phyloP scores from a whole-genome alignment of 2,888 invertebrate genomes.

The Ganaspis brasiliensis region DNA sequence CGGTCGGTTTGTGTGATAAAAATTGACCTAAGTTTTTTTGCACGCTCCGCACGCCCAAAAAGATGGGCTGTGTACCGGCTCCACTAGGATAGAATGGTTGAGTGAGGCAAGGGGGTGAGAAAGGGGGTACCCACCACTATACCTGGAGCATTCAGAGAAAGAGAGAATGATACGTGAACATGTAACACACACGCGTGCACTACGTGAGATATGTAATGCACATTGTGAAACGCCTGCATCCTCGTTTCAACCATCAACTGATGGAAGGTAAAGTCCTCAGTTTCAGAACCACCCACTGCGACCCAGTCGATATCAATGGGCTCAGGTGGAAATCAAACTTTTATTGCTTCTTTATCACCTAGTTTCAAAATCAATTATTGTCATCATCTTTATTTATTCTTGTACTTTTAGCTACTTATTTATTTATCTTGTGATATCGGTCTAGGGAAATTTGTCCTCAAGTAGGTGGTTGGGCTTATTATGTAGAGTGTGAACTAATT shows the following conservation, averaged over 20 bases:
- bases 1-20: slow-evolving; percentile 80
- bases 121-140: slow-evolving; percentile 58
- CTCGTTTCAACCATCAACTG: background rate
- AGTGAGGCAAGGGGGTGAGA: slow-evolving; percentile 57
- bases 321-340: slow-evolving; percentile 9
- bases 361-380: background rate
- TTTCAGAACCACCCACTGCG: background rate
- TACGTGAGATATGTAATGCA: slow-evolving; percentile 57
- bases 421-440: too few relatives aligned
- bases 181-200: slow-evolving; percentile 57
- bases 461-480: too few relatives aligned
- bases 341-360: slow-evolving; percentile 8
- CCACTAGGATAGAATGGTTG: slow-evolving; percentile 60
- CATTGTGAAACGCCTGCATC: slow-evolving; percentile 50
- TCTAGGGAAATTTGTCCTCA: too few relatives aligned
- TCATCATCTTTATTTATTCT: too few relatives aligned
- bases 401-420: too few relatives aligned
- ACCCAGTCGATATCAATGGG: background rate
- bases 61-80: slow-evolving; percentile 78
- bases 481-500: too few relatives aligned
- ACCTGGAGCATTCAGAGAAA: slow-evolving; percentile 48
- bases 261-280: slow-evolving; percentile 13
- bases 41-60: slow-evolving; percentile 75
- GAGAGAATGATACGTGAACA: slow-evolving; percentile 46
- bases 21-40: slow-evolving; percentile 80